Evolutionary conservation across 1,140 invertebrate genomes (phyloP).

Genomic region (Drosophila neocordata): DNA sequence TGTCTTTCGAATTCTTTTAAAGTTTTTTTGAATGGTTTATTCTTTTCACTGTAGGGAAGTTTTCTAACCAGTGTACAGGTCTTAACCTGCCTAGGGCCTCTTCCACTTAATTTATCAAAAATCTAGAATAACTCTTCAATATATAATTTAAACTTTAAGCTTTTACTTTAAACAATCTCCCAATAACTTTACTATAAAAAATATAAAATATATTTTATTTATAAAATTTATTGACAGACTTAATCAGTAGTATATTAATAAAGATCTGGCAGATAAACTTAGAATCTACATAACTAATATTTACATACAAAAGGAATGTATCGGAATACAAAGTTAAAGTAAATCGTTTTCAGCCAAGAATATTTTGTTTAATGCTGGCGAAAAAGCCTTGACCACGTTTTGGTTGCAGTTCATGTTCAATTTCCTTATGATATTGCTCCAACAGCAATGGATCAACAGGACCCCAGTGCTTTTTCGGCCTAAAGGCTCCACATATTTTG

Average conservation of each 20-base stretch:
- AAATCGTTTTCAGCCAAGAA: constrained; percentile 41
- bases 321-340: neutral
- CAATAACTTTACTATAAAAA: no score
- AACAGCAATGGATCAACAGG: constrained; percentile 80
- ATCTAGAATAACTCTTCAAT: no score
- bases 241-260: neutral
- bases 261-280: neutral
- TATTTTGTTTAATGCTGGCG: constrained; percentile 69
- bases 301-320: neutral
- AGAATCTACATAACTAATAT: neutral
- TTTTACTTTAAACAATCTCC: no score
- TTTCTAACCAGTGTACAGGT: no score
- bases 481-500: constrained; percentile 83
- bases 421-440: constrained; percentile 76
- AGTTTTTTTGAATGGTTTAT: no score
- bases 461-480: constrained; percentile 84
- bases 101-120: no score
- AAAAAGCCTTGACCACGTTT: constrained; percentile 59
- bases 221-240: constrained; percentile 6
- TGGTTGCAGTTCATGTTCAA: constrained; percentile 57
- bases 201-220: neutral
- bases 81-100: no score
- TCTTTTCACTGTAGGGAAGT: no score
- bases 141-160: no score
- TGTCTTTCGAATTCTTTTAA: no score